Evolutionary conservation across 2,113 vertebrate genomes (phyloP).

Genomic region (Brachionichthys hirsutus): DNA sequence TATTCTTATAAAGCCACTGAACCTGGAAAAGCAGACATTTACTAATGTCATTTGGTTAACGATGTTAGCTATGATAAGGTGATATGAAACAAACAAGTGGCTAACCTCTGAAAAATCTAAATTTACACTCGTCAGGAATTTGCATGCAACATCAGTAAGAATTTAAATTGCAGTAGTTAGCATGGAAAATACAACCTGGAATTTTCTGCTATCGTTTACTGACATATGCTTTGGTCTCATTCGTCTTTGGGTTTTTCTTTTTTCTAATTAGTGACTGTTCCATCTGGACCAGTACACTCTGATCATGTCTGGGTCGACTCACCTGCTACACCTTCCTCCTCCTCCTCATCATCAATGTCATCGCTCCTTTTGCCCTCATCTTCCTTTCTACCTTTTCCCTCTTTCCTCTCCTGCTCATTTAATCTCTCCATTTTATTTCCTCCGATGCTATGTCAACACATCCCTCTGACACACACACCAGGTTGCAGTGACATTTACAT

Average conservation of each 20-base stretch:
- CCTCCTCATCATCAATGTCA: conserved; percentile 45
- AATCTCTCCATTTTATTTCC: conserved; percentile 1
- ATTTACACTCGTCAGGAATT: no score
- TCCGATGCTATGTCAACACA: conserved; percentile 14
- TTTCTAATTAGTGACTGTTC: background rate
- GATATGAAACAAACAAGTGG: no score
- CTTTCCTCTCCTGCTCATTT: conserved; percentile 3
- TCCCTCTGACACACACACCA: conserved; percentile 13
- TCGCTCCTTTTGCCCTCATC: background rate
- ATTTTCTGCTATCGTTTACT: background rate
- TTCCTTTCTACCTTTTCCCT: background rate
- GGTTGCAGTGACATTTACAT: conserved; percentile 50
- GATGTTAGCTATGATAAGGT: no score
- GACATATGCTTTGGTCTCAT: background rate
- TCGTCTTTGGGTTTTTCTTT: background rate
- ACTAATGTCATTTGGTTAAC: no score
- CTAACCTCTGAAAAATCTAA: no score
- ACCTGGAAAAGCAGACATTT: no score
- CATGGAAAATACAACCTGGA: no score
- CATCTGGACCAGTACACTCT: conserved; percentile 17
- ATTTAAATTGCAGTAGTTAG: no score
- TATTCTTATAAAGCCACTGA: no score
- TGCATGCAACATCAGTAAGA: no score
- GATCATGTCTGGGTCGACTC: conserved; percentile 1
- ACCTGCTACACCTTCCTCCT: conserved; percentile 18